phyloP scores from a whole-genome alignment of 2,888 invertebrate species.

The Macrosiphum euphorbiae region DNA sequence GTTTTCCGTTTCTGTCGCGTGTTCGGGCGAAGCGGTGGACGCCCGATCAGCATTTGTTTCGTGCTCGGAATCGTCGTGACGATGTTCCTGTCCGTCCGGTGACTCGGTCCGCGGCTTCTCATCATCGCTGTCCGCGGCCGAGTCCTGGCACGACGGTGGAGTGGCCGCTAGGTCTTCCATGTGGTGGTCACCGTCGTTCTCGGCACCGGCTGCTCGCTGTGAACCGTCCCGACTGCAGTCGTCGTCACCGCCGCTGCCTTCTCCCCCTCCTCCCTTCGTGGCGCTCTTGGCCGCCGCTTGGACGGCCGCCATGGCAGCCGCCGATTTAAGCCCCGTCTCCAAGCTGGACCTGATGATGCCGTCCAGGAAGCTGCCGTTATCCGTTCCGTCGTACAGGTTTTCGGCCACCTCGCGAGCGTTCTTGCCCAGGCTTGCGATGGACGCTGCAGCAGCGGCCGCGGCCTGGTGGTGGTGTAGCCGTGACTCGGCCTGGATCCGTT shows the following conservation, averaged over 20 bases:
- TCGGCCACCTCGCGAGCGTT: slow-evolving; percentile 76
- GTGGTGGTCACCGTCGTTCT: background rate
- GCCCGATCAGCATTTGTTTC: background rate
- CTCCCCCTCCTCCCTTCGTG: background rate
- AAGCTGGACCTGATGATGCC: slow-evolving; percentile 87
- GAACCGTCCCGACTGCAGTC: background rate
- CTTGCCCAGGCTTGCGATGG: slow-evolving; percentile 68
- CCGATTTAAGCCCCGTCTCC: slow-evolving; percentile 75
- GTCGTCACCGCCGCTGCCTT: background rate
- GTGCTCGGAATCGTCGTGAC: background rate
- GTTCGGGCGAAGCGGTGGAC: background rate
- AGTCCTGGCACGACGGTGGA: background rate
- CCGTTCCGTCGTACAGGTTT: slow-evolving; percentile 77
- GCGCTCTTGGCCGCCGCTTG: background rate
- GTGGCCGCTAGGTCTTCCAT: background rate
- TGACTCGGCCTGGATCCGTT: slow-evolving; percentile 43
- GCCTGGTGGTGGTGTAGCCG: slow-evolving; percentile 66
- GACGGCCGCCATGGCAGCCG: background rate
- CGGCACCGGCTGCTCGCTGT: background rate
- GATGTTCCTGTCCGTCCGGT: slow-evolving; percentile 8
- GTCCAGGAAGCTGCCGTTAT: slow-evolving; percentile 84
- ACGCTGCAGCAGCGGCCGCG: slow-evolving; percentile 66
- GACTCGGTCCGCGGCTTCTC: background rate
- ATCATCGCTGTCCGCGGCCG: slow-evolving; percentile 38
- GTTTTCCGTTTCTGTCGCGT: background rate